Conservation (phyloP, 2,113 vertebrate species). For the Bos taurus region DNA sequence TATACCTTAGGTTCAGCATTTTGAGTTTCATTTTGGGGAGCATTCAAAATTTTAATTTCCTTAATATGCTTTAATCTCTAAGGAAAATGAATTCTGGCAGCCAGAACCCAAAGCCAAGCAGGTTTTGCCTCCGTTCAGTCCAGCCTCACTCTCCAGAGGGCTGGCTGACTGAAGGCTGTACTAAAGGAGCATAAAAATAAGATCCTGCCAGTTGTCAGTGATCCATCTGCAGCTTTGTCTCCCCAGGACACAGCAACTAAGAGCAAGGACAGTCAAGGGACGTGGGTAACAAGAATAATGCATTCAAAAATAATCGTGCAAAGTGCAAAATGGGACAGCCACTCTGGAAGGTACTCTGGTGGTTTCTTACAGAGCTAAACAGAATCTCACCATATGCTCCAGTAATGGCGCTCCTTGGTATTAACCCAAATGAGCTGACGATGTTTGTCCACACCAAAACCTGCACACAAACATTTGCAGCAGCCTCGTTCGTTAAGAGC, state of each 20-base stretch:
- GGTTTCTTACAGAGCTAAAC: not conserved
- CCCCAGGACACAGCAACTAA: not conserved
- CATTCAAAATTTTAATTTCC: not conserved
- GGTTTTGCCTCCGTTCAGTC: not conserved
- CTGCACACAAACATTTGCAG: not conserved
- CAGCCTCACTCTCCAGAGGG: conserved; percentile 3
- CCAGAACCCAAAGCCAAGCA: not conserved
- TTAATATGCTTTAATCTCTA: not conserved
- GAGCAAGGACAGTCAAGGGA: not conserved
- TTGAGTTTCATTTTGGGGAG: not conserved
- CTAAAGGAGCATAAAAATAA: not conserved
- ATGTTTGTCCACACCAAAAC: not conserved
- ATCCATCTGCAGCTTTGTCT: not conserved
- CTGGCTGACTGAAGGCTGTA: not conserved
- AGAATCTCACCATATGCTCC: not conserved
- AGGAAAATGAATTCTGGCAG: conserved; percentile 12
- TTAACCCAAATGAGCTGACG: not conserved
- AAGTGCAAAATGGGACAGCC: not conserved
- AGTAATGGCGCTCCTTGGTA: not conserved
- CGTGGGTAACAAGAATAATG: not conserved
- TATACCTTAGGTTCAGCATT: not conserved
- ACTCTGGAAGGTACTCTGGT: not conserved
- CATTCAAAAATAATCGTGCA: not conserved
- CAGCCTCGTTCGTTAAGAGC: not conserved
- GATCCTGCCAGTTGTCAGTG: not conserved